Evolutionary conservation across 53 echinoderm and acorn worm species (phyloP).

Genomic region (Glandiceps talaboti): DNA sequence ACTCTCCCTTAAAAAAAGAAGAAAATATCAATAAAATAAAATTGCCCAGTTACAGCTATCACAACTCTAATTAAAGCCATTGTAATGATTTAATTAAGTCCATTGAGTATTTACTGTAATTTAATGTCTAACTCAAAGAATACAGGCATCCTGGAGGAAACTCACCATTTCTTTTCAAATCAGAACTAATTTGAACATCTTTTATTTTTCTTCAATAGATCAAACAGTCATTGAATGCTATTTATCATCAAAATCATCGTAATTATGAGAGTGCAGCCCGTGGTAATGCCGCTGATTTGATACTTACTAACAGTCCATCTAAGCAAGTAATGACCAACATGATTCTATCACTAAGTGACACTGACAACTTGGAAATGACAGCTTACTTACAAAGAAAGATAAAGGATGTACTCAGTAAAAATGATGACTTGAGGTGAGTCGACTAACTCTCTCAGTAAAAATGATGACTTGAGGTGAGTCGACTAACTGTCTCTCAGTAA

Average conservation of each 20-base stretch:
- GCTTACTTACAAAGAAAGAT: not conserved
- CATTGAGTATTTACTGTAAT: too few relatives aligned
- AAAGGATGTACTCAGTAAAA: not conserved
- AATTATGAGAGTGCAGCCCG: slow-evolving; percentile 60
- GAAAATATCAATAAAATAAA: too few relatives aligned
- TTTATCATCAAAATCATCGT: slow-evolving; percentile 65
- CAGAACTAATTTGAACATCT: too few relatives aligned
- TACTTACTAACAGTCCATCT: slow-evolving; percentile 70
- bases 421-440: not conserved
- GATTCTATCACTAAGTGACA: slow-evolving; percentile 41
- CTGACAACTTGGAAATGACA: slow-evolving; percentile 46
- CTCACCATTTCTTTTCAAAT: too few relatives aligned
- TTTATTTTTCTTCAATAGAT: slow-evolving; percentile 39
- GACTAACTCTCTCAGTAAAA: too few relatives aligned
- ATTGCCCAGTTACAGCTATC: too few relatives aligned
- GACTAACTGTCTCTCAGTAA: not conserved
- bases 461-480: not conserved
- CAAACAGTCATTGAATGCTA: slow-evolving; percentile 49
- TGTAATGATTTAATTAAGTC: too few relatives aligned
- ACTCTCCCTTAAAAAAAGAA: too few relatives aligned
- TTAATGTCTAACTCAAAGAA: too few relatives aligned
- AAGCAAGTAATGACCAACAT: slow-evolving; percentile 57
- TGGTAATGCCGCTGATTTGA: slow-evolving; percentile 42
- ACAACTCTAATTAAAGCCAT: too few relatives aligned
- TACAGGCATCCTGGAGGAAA: too few relatives aligned